Percentiles rank a stretch among this genome's conserved stretches.
Conservation (phyloP, 2,888 invertebrate genomes). For the Tetrapedia diversipes region DNA sequence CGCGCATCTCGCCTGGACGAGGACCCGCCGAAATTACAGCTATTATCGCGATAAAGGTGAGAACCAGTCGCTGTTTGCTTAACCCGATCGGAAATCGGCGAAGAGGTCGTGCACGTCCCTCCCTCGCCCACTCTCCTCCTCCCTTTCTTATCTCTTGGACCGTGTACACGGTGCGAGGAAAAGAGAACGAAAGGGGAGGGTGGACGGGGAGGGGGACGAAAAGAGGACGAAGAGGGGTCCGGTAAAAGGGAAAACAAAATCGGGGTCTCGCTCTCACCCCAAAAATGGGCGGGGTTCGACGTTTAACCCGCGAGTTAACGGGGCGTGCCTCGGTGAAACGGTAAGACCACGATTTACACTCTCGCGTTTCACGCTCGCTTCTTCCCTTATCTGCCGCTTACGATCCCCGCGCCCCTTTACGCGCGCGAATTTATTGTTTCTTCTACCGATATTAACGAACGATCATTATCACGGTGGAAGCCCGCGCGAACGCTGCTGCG, state of each 20-base stretch:
- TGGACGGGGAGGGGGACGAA: too few species aligned
- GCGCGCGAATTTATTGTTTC: conserved; percentile 65
- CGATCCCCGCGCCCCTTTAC: conserved; percentile 31
- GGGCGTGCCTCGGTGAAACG: conserved; percentile 74
- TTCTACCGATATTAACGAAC: conserved; percentile 48
- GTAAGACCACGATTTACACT: conserved; percentile 76
- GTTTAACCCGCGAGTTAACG: conserved; percentile 76
- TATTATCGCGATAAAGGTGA: conserved; percentile 76
- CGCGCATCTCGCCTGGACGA: conserved; percentile 26
- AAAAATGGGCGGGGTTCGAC: conserved; percentile 71
- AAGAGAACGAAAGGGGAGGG: too few species aligned
- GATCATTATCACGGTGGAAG: conserved; percentile 39
- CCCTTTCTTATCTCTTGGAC: too few species aligned
- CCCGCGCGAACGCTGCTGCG: neutral
- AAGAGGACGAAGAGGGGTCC: neutral
- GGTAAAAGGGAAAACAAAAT: conserved; percentile 27
- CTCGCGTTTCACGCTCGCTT: conserved; percentile 62
- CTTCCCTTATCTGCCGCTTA: conserved; percentile 39
- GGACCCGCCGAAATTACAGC: conserved; percentile 73
- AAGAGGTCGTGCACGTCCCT: conserved; percentile 52
- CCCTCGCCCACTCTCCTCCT: neutral
- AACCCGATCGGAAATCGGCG: conserved; percentile 69
- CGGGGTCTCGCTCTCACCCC: conserved; percentile 51
- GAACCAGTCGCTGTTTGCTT: conserved; percentile 75
- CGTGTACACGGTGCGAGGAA: too few species aligned